Conservation (phyloP, 2,113 vertebrate genomes). For the Talpa occidentalis region DNA sequence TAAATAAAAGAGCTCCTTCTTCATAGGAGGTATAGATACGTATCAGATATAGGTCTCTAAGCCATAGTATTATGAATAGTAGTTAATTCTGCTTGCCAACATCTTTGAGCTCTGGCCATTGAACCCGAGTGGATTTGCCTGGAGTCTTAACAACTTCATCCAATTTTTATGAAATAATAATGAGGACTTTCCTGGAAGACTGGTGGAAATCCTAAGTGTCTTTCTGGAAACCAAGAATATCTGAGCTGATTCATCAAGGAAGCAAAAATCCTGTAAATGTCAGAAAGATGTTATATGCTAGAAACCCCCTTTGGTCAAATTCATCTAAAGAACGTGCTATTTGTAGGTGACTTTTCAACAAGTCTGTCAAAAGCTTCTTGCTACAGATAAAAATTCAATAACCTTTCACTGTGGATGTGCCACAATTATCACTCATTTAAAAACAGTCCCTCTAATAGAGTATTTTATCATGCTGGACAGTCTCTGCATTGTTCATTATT, state of each 20-base stretch:
- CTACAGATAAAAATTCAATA: slow-evolving; percentile 96
- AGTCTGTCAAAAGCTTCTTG: slow-evolving; percentile 81
- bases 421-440: slow-evolving; percentile 97
- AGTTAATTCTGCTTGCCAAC: not conserved
- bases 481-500: slow-evolving; percentile 95
- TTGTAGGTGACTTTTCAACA: slow-evolving; percentile 78
- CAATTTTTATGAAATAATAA: slow-evolving; percentile 68
- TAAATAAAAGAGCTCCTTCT: not conserved
- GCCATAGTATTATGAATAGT: not conserved
- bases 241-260: slow-evolving; percentile 68
- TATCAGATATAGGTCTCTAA: not conserved
- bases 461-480: slow-evolving; percentile 94
- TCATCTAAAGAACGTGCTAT: slow-evolving; percentile 48
- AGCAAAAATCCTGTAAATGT: slow-evolving; percentile 45
- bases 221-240: slow-evolving; percentile 60
- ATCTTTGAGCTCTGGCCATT: not conserved
- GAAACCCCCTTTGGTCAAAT: slow-evolving; percentile 68
- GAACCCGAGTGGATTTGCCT: slow-evolving; percentile 34
- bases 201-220: slow-evolving; percentile 51
- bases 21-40: not conserved
- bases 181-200: slow-evolving; percentile 16
- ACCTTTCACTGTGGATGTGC: slow-evolving; percentile 89
- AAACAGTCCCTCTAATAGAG: slow-evolving; percentile 91
- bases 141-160: slow-evolving; percentile 57
- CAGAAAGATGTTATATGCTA: slow-evolving; percentile 44